These are phyloP conservation scores for Rattus norvegicus DNA, from an alignment of 2,113 vertebrate genomes.

Conservation along the genomic window GRCr8 NC_086036.1:62482001-62482500, in stretches of 20 bases:
- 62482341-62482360: neutral
- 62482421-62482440: neutral
- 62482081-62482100: neutral
- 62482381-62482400: neutral
- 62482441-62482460: neutral
- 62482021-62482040: neutral
- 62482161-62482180: neutral
- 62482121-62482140: neutral
- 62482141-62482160: neutral
- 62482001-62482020: neutral
- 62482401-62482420: neutral
- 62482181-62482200: neutral
- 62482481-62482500: neutral
- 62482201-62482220: neutral
- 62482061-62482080: neutral
- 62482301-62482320: neutral
- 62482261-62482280: neutral
- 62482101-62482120: no score
- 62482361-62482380: neutral
- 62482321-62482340: neutral
- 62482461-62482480: neutral
- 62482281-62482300: slow-evolving; percentile 6
- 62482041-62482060: neutral
- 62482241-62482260: neutral
- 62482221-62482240: neutral